These are phyloP conservation scores for Chiloscyllium plagiosum DNA, from an alignment of 2,113 vertebrate genomes.

Conservation along the genomic window DNA sequence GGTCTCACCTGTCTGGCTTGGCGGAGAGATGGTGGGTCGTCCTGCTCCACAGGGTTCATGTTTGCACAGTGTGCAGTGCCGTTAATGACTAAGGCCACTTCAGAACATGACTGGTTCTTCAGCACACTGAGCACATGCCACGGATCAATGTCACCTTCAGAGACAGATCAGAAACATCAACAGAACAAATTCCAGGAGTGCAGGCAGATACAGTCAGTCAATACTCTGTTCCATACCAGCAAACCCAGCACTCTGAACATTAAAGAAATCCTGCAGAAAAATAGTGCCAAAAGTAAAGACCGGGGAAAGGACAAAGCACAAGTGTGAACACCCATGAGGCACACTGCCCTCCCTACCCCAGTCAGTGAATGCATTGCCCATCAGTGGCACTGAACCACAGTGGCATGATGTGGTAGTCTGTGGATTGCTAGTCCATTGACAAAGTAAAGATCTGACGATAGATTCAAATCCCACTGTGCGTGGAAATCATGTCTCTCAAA, in stretches of 20 bases:
- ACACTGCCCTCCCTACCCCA: too few species aligned
- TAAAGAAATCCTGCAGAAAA: neutral
- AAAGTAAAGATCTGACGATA: too few species aligned
- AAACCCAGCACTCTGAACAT: neutral
- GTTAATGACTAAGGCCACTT: constrained; percentile 52
- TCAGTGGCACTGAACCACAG: too few species aligned
- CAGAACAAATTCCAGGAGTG: neutral
- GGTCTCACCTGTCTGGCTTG: constrained; percentile 52
- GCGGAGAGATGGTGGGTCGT: constrained; percentile 50
- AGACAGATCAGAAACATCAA: neutral
- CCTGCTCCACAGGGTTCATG: constrained; percentile 45
- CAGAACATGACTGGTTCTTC: constrained; percentile 42
- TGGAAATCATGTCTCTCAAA: too few species aligned
- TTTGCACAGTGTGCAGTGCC: constrained; percentile 61
- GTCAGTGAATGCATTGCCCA: too few species aligned
- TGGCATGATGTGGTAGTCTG: too few species aligned
- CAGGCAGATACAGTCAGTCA: neutral
- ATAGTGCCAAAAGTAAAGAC: too few species aligned
- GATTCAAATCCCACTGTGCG: too few species aligned
- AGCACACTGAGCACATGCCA: constrained; percentile 61
- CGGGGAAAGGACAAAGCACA: too few species aligned
- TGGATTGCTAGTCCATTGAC: too few species aligned
- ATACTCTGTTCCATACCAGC: neutral
- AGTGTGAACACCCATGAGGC: too few species aligned
- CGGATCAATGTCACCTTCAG: constrained; percentile 59